Percentiles rank a stretch among this genome's conserved stretches.
These are phyloP conservation scores for Vireo griseus DNA, from an alignment of 2,797 vertebrate genomes.

Conservation along the genomic window DNA sequence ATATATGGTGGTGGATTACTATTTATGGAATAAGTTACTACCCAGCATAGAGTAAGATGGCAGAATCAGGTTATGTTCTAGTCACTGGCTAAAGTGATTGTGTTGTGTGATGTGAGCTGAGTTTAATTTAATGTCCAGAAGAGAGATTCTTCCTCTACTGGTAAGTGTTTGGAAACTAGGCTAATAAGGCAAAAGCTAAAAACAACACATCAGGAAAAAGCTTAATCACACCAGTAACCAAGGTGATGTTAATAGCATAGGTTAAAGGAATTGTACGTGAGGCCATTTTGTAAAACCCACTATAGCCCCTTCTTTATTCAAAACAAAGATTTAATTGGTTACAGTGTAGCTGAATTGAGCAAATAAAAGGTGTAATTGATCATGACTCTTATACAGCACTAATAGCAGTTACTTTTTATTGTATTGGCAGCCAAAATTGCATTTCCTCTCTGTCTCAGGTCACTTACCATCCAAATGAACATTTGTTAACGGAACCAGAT, in stretches of 20 bases:
- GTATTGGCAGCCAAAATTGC: slow-evolving; percentile 69
- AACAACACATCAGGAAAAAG: not conserved
- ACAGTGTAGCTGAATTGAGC: slow-evolving; percentile 53
- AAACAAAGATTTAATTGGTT: slow-evolving; percentile 64
- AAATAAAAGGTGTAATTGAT: slow-evolving; percentile 73
- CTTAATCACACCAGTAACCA: slow-evolving; percentile 14
- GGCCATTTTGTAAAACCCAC: slow-evolving; percentile 30
- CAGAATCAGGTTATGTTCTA: slow-evolving; percentile 13
- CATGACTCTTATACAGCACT: slow-evolving; percentile 40
- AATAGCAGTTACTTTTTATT: slow-evolving; percentile 68
- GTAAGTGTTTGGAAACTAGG: not conserved
- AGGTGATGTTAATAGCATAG: slow-evolving; percentile 43
- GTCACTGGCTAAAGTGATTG: not conserved
- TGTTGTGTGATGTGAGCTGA: not conserved
- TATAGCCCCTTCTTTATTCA: slow-evolving; percentile 43
- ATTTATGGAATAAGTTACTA: not conserved
- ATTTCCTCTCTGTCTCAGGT: slow-evolving; percentile 66
- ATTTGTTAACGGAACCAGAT: slow-evolving; percentile 71
- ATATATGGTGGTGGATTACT: not conserved
- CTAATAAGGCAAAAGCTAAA: slow-evolving; percentile 29
- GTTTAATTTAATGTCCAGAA: not conserved
- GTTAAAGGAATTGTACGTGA: not conserved
- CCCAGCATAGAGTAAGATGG: not conserved
- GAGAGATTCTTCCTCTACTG: not conserved
- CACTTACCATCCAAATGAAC: slow-evolving; percentile 69